A percentile compares a stretch with the other conserved stretches of the same genome.
Evolutionary conservation across 2,113 vertebrate genomes (phyloP).

Genomic region (Varanus komodoensis): DNA sequence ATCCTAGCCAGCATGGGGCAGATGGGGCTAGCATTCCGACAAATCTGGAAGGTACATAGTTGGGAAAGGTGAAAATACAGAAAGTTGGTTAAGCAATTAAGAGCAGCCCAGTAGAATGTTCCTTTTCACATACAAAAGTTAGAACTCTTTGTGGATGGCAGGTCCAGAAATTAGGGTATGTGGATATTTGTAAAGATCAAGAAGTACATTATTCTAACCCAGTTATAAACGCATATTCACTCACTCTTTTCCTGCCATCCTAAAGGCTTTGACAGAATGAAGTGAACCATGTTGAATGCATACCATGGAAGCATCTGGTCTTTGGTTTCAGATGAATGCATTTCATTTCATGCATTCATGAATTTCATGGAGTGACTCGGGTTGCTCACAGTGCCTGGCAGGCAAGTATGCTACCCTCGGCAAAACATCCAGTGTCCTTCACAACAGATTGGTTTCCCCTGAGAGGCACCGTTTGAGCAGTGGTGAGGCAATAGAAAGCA

Average conservation of each 20-base stretch:
- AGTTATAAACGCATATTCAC: neutral
- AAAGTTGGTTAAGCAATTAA: neutral
- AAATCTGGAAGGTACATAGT: too few species aligned
- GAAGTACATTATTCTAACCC: constrained; percentile 35
- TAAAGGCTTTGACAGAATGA: constrained; percentile 69
- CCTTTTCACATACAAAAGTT: neutral
- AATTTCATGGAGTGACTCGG: constrained; percentile 57
- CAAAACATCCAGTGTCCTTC: constrained; percentile 38
- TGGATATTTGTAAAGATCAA: constrained; percentile 6
- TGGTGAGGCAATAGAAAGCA: constrained; percentile 33
- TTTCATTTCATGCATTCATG: constrained; percentile 52
- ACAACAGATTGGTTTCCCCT: constrained; percentile 46
- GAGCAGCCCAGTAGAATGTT: neutral
- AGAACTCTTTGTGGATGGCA: neutral
- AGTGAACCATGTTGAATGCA: constrained; percentile 59
- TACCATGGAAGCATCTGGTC: constrained; percentile 64
- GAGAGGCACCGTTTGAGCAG: constrained; percentile 48
- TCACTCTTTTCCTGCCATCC: constrained; percentile 26
- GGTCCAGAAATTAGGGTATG: too few species aligned
- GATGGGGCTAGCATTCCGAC: too few species aligned
- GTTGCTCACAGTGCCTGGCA: constrained; percentile 50
- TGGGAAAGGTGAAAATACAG: too few species aligned
- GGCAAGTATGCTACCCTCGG: constrained; percentile 41
- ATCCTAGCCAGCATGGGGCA: too few species aligned
- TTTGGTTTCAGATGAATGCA: constrained; percentile 64